Conservation (phyloP, 2,113 vertebrate genomes). For the Tapirus terrestris region DNA sequence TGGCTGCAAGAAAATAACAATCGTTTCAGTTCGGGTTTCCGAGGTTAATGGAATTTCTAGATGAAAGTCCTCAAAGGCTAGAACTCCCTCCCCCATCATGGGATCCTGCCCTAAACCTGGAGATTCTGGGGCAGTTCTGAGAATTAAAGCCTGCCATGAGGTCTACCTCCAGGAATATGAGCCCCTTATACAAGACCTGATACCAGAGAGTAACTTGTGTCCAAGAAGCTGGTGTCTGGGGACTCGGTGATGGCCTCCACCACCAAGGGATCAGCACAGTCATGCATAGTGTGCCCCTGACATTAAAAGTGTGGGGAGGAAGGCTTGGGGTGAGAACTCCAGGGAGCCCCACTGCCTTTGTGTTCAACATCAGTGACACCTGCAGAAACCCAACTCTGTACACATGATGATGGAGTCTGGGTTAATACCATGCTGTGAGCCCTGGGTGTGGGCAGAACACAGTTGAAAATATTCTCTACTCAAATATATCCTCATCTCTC, state of each 20-base stretch:
- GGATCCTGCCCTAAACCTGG: background rate
- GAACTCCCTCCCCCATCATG: background rate
- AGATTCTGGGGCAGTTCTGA: background rate
- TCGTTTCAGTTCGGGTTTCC: background rate
- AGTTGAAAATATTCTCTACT: background rate
- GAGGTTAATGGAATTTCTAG: background rate
- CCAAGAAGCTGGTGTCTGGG: background rate
- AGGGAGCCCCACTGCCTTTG: background rate
- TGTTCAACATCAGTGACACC: background rate
- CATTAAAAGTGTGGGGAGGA: too few species aligned
- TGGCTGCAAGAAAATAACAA: background rate
- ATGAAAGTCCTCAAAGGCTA: background rate
- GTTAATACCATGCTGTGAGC: background rate
- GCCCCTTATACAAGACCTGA: background rate
- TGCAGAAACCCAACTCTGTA: background rate
- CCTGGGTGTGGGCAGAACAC: too few species aligned
- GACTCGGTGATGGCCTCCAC: background rate
- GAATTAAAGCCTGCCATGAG: background rate
- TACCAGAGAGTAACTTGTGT: background rate
- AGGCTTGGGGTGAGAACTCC: background rate
- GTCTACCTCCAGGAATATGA: background rate
- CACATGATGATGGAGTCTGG: background rate
- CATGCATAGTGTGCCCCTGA: background rate
- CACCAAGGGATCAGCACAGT: background rate
- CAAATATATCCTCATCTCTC: background rate